Evolutionary conservation across 1,140 invertebrate species (phyloP).

Genomic region (Drosophila sp.): DNA sequence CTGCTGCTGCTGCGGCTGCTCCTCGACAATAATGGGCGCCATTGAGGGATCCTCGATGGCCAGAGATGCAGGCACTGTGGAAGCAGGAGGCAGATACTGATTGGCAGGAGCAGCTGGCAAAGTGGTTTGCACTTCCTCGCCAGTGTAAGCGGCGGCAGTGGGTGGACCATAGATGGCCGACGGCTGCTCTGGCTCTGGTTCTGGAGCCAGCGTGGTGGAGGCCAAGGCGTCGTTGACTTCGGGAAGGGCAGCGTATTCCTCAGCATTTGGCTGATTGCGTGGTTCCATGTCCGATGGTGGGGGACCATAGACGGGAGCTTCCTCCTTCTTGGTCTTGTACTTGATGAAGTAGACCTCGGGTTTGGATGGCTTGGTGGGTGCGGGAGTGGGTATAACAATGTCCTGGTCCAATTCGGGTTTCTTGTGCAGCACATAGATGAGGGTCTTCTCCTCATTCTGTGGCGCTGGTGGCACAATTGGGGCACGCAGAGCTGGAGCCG

Average conservation of each 20-base stretch:
- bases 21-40: conserved; percentile 71
- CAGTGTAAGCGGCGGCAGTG: conserved; percentile 62
- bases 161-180: conserved; percentile 62
- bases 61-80: conserved; percentile 49
- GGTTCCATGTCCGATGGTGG: conserved; percentile 82
- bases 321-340: conserved; percentile 89
- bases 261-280: conserved; percentile 53
- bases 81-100: conserved; percentile 71
- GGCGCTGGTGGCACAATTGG: conserved; percentile 86
- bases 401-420: conserved; percentile 90
- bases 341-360: conserved; percentile 95
- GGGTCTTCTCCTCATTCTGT: conserved; percentile 91
- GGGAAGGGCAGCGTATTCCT: conserved; percentile 60
- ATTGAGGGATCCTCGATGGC: conserved; percentile 60
- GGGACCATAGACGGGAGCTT: conserved; percentile 79
- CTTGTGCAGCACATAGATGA: conserved; percentile 93
- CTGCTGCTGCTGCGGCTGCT: conserved; percentile 38
- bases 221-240: conserved; percentile 60
- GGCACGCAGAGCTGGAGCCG: conserved; percentile 88
- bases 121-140: conserved; percentile 70
- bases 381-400: conserved; percentile 89
- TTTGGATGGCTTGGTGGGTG: conserved; percentile 90
- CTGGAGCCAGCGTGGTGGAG: conserved; percentile 62
- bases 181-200: conserved; percentile 64
- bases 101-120: conserved; percentile 55